These are phyloP conservation scores for Drosophila chauvacae DNA, from an alignment of 1,140 invertebrate genomes.

Conservation along the genomic window DNA sequence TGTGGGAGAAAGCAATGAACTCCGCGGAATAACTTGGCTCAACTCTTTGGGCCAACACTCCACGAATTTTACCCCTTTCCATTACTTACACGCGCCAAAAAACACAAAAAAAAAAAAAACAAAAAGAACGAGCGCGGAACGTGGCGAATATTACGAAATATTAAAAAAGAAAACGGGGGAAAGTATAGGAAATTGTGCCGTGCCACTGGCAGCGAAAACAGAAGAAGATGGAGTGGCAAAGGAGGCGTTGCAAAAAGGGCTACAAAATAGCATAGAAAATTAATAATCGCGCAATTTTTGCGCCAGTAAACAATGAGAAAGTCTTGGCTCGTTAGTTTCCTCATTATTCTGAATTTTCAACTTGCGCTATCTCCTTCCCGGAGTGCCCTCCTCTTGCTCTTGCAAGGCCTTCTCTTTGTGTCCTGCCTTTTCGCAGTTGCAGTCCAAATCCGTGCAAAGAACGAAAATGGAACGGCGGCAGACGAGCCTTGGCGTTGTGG, in stretches of 20 bases:
- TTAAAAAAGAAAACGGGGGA: conserved; percentile 63
- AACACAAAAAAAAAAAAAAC: conserved; percentile 24
- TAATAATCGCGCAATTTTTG: conserved; percentile 83
- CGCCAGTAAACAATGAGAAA: conserved; percentile 82
- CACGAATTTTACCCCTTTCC: conserved; percentile 19
- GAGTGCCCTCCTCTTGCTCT: background rate
- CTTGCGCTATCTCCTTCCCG: conserved; percentile 30
- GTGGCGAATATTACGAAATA: conserved; percentile 72
- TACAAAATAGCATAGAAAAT: conserved; percentile 83
- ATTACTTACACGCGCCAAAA: conserved; percentile 61
- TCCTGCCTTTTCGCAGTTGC: conserved; percentile 44
- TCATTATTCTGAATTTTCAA: conserved; percentile 80
- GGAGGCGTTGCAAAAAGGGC: conserved; percentile 44
- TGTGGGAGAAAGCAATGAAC: conserved; percentile 54
- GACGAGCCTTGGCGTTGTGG: conserved; percentile 42
- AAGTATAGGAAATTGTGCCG: conserved; percentile 50
- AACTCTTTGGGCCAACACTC: conserved; percentile 48
- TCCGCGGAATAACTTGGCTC: conserved; percentile 51
- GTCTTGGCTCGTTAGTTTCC: conserved; percentile 82
- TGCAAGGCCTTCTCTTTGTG: conserved; percentile 45
- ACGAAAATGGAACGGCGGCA: conserved; percentile 40
- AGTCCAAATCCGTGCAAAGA: conserved; percentile 50
- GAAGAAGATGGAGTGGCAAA: conserved; percentile 18
- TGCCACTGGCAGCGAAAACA: conserved; percentile 27
- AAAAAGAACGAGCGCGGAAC: conserved; percentile 13